phyloP scores from a whole-genome alignment of 2,888 invertebrate species.

The Cataglyphis altisquamis region DNA sequence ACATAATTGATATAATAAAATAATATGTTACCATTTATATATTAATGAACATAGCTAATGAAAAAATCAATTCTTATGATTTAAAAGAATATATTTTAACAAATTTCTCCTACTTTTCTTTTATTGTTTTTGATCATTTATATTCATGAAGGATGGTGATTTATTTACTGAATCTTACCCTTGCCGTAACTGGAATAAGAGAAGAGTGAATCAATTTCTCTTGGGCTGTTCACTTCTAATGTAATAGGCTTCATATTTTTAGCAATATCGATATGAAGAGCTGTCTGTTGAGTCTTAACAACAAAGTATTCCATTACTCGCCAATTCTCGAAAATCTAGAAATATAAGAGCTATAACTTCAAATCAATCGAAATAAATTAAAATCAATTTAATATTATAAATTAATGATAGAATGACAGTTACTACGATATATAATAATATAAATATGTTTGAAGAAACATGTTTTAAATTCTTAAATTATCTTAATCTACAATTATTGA shows the following conservation, averaged over 20 bases:
- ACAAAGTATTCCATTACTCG: conserved; percentile 50
- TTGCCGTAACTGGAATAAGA: conserved; percentile 33
- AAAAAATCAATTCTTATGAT: neutral
- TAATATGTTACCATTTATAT: neutral
- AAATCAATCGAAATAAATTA: neutral
- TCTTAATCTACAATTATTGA: neutral
- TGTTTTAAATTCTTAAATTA: neutral
- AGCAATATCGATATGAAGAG: neutral
- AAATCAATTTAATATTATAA: conserved; percentile 12
- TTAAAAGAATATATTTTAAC: neutral
- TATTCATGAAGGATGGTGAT: neutral
- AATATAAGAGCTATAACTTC: neutral
- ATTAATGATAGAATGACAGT: neutral
- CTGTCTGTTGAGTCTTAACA: neutral
- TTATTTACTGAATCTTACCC: conserved; percentile 41
- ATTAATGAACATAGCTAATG: neutral
- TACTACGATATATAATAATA: neutral
- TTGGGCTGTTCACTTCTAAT: neutral
- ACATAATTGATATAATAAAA: neutral
- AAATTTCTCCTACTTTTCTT: neutral
- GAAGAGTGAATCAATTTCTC: neutral
- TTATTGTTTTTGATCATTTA: neutral
- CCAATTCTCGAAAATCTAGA: conserved; percentile 55
- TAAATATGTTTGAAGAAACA: neutral
- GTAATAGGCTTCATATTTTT: conserved; percentile 9